Percentiles rank a stretch among this genome's conserved stretches.
phyloP scores from a whole-genome alignment of 2,797 vertebrate species.

The Zalophus californianus region DNA sequence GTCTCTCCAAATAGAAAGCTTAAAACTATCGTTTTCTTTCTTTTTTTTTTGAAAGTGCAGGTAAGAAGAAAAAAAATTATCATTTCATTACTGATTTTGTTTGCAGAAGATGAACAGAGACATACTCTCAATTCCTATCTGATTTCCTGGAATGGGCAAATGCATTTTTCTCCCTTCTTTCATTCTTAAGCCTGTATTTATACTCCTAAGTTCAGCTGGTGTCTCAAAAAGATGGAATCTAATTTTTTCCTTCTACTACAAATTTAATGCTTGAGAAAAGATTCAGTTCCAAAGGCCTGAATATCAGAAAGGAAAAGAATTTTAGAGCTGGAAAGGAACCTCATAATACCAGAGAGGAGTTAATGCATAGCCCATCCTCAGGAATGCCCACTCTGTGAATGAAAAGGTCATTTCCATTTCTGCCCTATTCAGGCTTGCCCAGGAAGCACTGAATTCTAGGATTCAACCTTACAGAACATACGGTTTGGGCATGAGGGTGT shows the following conservation, averaged over 20 bases:
- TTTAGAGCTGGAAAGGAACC: not conserved
- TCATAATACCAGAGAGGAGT: not conserved
- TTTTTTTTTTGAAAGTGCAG: not conserved
- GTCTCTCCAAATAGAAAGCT: not conserved
- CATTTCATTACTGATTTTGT: not conserved
- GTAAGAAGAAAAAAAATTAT: not conserved
- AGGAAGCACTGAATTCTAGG: not conserved
- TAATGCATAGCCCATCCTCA: not conserved
- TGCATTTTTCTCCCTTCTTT: constrained; percentile 17
- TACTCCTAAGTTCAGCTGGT: constrained; percentile 5
- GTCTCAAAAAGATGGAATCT: constrained; percentile 7
- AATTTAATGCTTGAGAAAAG: constrained; percentile 35
- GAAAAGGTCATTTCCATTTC: not conserved
- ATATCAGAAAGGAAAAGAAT: constrained; percentile 46
- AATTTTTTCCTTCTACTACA: not conserved
- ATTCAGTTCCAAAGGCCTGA: constrained; percentile 19
- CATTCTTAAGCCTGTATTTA: constrained; percentile 14
- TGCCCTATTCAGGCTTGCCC: not conserved
- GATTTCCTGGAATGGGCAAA: not conserved
- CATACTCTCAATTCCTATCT: not conserved
- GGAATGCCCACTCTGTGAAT: not conserved
- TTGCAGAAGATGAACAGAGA: not conserved
- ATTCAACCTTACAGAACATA: not conserved
- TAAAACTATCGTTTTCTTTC: not conserved
- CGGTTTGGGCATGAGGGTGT: not conserved